Evolutionary conservation across 2,113 vertebrate species (phyloP).

Genomic region (Anarrhichthys ocellatus): DNA sequence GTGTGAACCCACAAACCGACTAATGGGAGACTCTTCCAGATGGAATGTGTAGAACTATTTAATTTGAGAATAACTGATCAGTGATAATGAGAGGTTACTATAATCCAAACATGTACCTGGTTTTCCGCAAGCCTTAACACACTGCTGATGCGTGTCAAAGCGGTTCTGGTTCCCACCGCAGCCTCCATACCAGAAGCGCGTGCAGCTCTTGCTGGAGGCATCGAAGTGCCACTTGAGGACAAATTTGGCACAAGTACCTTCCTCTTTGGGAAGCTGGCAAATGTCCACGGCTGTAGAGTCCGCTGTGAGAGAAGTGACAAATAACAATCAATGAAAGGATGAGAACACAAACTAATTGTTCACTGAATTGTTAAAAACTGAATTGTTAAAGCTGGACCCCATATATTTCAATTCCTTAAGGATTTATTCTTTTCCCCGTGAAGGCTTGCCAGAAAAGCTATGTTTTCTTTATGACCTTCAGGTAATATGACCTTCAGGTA

Average conservation of each 20-base stretch:
- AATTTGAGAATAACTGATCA: neutral
- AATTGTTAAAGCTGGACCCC: neutral
- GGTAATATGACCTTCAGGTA: neutral
- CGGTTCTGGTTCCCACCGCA: constrained; percentile 94
- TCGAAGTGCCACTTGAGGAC: constrained; percentile 91
- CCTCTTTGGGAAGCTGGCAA: constrained; percentile 87
- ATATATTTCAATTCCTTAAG: neutral
- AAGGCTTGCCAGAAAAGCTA: neutral
- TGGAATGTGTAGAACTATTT: neutral
- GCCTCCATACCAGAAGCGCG: constrained; percentile 94
- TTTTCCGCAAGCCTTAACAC: constrained; percentile 86
- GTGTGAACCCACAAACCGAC: neutral
- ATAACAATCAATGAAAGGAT: neutral
- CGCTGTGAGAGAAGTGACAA: constrained; percentile 30
- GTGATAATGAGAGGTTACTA: neutral
- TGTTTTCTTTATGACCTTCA: neutral
- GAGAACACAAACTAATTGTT: neutral
- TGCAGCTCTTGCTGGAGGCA: constrained; percentile 82
- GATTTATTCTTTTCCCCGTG: neutral
- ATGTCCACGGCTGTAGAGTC: constrained; percentile 72
- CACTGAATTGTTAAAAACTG: neutral
- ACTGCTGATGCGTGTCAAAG: constrained; percentile 89
- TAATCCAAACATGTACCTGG: constrained; percentile 77
- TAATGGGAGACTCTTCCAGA: neutral
- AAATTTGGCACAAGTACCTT: constrained; percentile 88